phyloP scores from a whole-genome alignment of 2,888 invertebrate species.

The Torymus aiolomorphi region DNA sequence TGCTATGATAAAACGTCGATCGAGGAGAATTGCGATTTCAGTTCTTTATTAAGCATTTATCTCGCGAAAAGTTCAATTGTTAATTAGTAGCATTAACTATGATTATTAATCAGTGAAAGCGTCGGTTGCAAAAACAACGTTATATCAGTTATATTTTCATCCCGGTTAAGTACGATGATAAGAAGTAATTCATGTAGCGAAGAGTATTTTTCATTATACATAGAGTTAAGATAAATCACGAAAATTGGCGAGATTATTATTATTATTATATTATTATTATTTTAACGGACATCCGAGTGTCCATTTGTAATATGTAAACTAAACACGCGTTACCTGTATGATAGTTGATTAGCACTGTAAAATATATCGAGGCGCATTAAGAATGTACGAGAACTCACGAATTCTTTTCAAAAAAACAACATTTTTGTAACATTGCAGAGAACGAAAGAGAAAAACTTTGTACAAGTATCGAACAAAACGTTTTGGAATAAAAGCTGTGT shows the following conservation, averaged over 20 bases:
- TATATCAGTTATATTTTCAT: conserved; percentile 13
- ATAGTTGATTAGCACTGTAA: conserved; percentile 58
- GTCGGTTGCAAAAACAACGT: not conserved
- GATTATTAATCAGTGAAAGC: conserved; percentile 17
- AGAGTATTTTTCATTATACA: conserved; percentile 32
- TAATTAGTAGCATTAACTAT: conserved; percentile 24
- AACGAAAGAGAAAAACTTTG: conserved; percentile 38
- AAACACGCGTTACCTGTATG: conserved; percentile 58
- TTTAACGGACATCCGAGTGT: conserved; percentile 44
- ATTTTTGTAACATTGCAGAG: conserved; percentile 47
- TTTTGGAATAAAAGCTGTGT: conserved; percentile 55
- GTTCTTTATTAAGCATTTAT: conserved; percentile 14
- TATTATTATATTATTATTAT: conserved; percentile 28
- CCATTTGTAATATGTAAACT: conserved; percentile 49
- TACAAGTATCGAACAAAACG: conserved; percentile 44
- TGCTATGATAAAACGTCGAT: conserved; percentile 8
- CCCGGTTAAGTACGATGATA: conserved; percentile 14
- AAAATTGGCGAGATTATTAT: conserved; percentile 53
- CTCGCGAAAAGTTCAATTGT: conserved; percentile 17
- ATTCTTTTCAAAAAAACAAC: conserved; percentile 39
- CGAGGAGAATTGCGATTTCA: not conserved
- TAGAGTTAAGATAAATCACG: conserved; percentile 49
- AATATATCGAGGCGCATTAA: conserved; percentile 51
- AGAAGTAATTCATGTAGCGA: conserved; percentile 25
- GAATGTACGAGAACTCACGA: conserved; percentile 27